Percentiles rank a stretch among this genome's conserved stretches.
Conservation (phyloP, 1,140 invertebrate genomes). For the Aphelenchoides fujianensis region DNA sequence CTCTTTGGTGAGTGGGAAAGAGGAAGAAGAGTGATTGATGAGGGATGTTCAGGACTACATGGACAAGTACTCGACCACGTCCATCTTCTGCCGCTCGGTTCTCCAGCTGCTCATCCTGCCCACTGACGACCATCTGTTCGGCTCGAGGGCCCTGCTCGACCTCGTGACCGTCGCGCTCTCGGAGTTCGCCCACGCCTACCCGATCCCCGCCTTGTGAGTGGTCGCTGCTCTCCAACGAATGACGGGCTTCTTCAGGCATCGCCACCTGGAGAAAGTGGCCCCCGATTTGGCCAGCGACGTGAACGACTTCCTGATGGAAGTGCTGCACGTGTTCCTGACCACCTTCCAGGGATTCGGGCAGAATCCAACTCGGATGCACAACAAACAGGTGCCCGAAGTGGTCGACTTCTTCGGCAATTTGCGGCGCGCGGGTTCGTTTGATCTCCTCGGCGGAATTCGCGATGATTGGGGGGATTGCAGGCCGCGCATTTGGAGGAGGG, state of each 20-base stretch:
- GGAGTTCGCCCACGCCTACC: neutral
- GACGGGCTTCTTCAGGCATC: neutral
- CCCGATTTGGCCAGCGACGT: neutral
- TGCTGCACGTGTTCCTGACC: neutral
- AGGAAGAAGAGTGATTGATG: no score
- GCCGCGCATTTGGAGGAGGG: constrained; percentile 4
- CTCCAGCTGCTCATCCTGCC: constrained; percentile 3
- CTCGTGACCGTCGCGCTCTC: neutral
- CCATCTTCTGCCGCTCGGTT: neutral
- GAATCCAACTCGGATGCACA: neutral
- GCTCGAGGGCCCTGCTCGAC: neutral
- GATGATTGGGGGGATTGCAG: no score
- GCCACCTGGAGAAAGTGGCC: neutral
- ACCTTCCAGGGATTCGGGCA: neutral
- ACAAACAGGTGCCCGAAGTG: constrained; percentile 6
- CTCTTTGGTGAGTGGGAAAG: no score
- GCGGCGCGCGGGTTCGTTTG: neutral
- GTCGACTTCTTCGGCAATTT: neutral
- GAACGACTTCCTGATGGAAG: constrained; percentile 1
- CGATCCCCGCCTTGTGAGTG: neutral
- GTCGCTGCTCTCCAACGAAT: no score
- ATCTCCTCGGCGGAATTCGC: no score
- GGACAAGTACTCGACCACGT: neutral
- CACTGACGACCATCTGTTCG: constrained; percentile 12
- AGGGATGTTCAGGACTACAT: no score